These are phyloP conservation scores for Cheilosia grossa DNA, from an alignment of 2,888 invertebrate genomes.

Conservation along the genomic window DNA sequence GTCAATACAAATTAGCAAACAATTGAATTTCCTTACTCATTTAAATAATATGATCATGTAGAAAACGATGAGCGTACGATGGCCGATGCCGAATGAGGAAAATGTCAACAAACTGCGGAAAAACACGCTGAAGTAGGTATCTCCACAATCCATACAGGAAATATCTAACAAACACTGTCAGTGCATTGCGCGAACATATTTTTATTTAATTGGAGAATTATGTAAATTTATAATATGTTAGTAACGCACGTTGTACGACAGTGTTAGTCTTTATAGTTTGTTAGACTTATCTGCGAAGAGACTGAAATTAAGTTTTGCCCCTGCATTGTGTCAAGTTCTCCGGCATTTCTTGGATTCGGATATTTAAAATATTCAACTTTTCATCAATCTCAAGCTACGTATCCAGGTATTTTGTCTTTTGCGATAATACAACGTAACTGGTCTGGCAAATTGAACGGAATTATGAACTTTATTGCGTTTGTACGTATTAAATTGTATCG, in stretches of 20 bases:
- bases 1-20: conserved; percentile 17
- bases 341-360: no score
- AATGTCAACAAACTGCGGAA: conserved; percentile 16
- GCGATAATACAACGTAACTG: no score
- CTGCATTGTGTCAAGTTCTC: no score
- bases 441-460: no score
- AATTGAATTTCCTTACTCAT: conserved; percentile 25
- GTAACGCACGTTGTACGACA: neutral
- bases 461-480: no score
- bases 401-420: no score
- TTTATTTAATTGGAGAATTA: conserved; percentile 1
- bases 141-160: neutral
- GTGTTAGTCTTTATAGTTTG: neutral
- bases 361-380: no score
- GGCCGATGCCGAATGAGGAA: neutral
- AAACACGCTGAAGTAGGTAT: neutral
- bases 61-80: neutral
- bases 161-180: neutral
- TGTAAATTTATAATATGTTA: neutral
- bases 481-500: no score
- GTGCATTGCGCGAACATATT: neutral
- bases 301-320: no score
- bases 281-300: neutral
- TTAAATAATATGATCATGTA: neutral
- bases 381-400: no score